phyloP scores from a whole-genome alignment of 37 sponge, comb jelly and placozoan genomes.

The Hexactinellida sp. region DNA sequence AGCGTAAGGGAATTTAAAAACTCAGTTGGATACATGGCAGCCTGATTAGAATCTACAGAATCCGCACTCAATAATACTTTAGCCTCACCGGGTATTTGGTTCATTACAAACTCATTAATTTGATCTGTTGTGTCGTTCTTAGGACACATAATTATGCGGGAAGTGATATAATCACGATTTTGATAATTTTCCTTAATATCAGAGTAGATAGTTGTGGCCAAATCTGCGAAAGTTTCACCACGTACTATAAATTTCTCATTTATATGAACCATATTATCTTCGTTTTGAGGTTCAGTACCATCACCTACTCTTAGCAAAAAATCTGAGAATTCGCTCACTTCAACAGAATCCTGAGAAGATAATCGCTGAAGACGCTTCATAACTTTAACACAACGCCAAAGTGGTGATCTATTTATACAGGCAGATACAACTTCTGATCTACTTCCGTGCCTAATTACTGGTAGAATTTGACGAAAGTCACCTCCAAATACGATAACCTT shows the following conservation, averaged over 20 bases:
- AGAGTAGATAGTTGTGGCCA: not conserved
- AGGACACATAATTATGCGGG: not conserved
- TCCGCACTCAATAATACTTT: not conserved
- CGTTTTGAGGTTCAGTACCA: not conserved
- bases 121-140: not conserved
- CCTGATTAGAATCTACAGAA: not conserved
- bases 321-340: too few species aligned
- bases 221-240: not conserved
- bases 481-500: not conserved
- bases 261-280: too few species aligned
- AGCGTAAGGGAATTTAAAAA: slow-evolving; percentile 18
- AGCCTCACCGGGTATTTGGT: not conserved
- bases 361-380: not conserved
- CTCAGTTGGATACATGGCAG: not conserved
- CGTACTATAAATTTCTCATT: too few species aligned
- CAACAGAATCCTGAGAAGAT: too few species aligned
- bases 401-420: not conserved
- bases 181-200: not conserved
- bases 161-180: not conserved
- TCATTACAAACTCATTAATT: not conserved
- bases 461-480: not conserved
- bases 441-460: too few species aligned
- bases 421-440: too few species aligned
- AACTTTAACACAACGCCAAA: not conserved
- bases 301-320: too few species aligned